These are phyloP conservation scores for Cryptoprocta ferox DNA, from an alignment of 2,797 vertebrate genomes.

Conservation along the genomic window DNA sequence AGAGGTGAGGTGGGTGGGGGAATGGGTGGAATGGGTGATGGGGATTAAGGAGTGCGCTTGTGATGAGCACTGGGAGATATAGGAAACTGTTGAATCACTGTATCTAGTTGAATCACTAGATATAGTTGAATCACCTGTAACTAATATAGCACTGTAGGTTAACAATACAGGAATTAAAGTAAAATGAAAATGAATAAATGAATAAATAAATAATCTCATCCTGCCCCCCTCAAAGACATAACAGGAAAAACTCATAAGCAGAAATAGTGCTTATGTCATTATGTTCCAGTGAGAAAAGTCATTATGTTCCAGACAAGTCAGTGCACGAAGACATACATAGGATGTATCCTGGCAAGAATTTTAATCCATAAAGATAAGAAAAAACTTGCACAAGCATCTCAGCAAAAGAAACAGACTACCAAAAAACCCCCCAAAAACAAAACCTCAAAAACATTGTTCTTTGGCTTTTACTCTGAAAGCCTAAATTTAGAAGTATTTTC, in stretches of 20 bases:
- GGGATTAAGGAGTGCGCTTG: background rate
- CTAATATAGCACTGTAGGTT: background rate
- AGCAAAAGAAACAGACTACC: constrained; percentile 60
- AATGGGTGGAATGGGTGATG: background rate
- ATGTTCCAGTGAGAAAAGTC: constrained; percentile 73
- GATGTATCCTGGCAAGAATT: constrained; percentile 60
- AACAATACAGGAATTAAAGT: background rate
- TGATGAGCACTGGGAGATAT: background rate
- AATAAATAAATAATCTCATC: background rate
- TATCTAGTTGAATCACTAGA: background rate
- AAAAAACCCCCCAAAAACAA: constrained; percentile 38
- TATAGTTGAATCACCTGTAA: background rate
- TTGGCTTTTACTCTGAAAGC: constrained; percentile 57
- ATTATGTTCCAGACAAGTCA: constrained; percentile 65
- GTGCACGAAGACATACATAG: constrained; percentile 61
- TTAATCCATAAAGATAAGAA: constrained; percentile 73
- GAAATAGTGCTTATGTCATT: constrained; percentile 70
- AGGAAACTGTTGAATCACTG: background rate
- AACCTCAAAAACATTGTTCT: constrained; percentile 8
- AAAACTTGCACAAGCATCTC: constrained; percentile 60
- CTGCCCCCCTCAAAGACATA: background rate
- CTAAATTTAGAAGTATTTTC: constrained; percentile 64
- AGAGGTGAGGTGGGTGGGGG: background rate
- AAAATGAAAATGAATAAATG: background rate
- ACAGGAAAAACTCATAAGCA: constrained; percentile 62